Evolutionary conservation across 2,888 invertebrate genomes (phyloP), one percentile per base, ranked within the genome.

Genomic region (Epinotia nisella): DNA sequence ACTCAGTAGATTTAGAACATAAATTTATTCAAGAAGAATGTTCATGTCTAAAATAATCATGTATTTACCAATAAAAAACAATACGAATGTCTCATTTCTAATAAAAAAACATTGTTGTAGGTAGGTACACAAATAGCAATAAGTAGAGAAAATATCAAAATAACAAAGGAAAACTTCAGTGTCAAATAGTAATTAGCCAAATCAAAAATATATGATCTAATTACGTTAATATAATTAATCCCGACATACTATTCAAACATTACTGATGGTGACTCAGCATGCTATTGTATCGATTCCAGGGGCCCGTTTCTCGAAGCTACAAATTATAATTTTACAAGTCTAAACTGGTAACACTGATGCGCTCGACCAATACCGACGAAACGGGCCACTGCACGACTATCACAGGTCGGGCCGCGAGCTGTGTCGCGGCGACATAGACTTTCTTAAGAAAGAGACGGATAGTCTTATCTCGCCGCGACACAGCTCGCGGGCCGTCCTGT

Each of bases 21-120:
- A 88, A 85, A 88, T 91, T 92, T 90, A 90, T 89, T 90, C 85
- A 83, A 88, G 89, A 89, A 90, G 85, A 87, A 85, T 84, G 83
- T 86, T 85, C 85, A 87, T 82, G 87, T 83, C 85, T 87, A 88
- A 87, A 87, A 84, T 86, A 90, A 89, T 85, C 29, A 69, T 58
- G 64, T 88, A 89, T 87, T 87, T 90, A 91, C 87, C 90, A 92
- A 92, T 91, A 91, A 90, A 91, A 89, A 90, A 87, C 84, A 83
- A 82, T 83, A 81, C 80, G 79, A 85, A 83, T 83, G 83, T 80
- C 80, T 77, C 80, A 78, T 78, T 78, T 80, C 81, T 82, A 84
- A 80, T 80, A 75, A 71, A 76, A n/a, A 77, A 70, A 75, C 75
- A 74, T 74, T 75, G 74, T 66, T 19, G 24, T 29, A 62, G 65